Evolutionary conservation across 2,888 invertebrate genomes (phyloP).

Genomic region (Lasioglossum zephyrum): DNA sequence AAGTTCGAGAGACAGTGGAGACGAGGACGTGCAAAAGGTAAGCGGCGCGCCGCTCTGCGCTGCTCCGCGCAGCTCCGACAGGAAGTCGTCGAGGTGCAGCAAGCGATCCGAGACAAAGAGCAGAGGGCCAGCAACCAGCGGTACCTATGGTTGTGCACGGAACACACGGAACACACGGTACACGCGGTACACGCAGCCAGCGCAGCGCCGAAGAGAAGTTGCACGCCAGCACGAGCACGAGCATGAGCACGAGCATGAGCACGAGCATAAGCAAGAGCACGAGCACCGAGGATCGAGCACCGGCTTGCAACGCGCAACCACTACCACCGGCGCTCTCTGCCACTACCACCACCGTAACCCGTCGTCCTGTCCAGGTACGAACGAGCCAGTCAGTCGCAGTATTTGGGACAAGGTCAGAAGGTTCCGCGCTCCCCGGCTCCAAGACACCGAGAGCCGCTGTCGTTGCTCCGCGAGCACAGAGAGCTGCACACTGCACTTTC

Average conservation of each 20-base stretch:
- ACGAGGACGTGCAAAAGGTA: constrained; percentile 20
- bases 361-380: constrained; percentile 54
- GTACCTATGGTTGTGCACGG: neutral
- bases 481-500: constrained; percentile 80
- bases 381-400: constrained; percentile 79
- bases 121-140: constrained; percentile 44
- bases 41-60: neutral
- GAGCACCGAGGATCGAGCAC: constrained; percentile 2
- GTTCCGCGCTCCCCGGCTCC: constrained; percentile 80
- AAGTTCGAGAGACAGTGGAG: constrained; percentile 20
- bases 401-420: constrained; percentile 85
- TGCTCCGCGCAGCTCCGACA: constrained; percentile 27
- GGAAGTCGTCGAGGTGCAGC: constrained; percentile 63
- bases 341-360: constrained; percentile 37
- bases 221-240: constrained; percentile 16
- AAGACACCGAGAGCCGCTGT: constrained; percentile 67
- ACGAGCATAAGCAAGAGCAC: neutral
- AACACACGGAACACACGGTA: neutral
- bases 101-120: constrained; percentile 60
- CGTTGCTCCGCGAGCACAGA: constrained; percentile 60
- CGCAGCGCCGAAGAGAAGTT: constrained; percentile 28
- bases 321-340: constrained; percentile 30
- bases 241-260: neutral
- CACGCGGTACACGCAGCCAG: constrained; percentile 28
- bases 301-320: constrained; percentile 6